Evolutionary conservation across 1,140 invertebrate genomes (phyloP).

Genomic region (Hetaerina americana): DNA sequence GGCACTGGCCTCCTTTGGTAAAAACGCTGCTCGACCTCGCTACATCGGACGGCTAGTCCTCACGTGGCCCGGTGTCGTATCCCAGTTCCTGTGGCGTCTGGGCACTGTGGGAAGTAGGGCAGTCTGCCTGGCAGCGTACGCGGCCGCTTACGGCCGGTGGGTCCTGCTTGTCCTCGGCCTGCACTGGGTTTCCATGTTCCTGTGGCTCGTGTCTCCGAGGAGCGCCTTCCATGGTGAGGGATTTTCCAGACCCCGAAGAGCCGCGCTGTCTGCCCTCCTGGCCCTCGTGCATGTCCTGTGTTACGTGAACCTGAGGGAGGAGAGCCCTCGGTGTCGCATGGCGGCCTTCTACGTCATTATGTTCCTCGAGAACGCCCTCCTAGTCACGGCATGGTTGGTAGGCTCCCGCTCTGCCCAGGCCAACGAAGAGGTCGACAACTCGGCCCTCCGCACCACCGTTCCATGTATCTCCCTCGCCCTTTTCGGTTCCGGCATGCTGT

Average conservation of each 20-base stretch:
- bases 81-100: constrained; percentile 49
- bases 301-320: constrained; percentile 77
- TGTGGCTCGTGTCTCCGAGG: constrained; percentile 73
- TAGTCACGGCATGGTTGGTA: constrained; percentile 53
- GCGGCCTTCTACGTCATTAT: constrained; percentile 82
- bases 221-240: constrained; percentile 71
- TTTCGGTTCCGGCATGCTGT: constrained; percentile 47
- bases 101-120: constrained; percentile 76
- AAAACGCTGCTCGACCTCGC: constrained; percentile 64
- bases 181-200: constrained; percentile 72
- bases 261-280: constrained; percentile 54
- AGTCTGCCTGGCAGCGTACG: constrained; percentile 70
- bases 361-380: constrained; percentile 72
- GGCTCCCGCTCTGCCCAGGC: constrained; percentile 33
- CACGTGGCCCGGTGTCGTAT: constrained; percentile 80
- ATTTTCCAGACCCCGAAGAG: constrained; percentile 47
- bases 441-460: constrained; percentile 23
- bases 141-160: constrained; percentile 71
- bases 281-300: constrained; percentile 81
- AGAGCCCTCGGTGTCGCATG: constrained; percentile 67
- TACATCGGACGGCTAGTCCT: constrained; percentile 72
- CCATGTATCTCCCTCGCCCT: constrained; percentile 17
- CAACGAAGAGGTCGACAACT: constrained; percentile 24
- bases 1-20: constrained; percentile 81
- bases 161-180: constrained; percentile 64